Base-by-base conservation (phyloP, 2,888 invertebrate genomes). In the Nebria brevicollis region DNA sequence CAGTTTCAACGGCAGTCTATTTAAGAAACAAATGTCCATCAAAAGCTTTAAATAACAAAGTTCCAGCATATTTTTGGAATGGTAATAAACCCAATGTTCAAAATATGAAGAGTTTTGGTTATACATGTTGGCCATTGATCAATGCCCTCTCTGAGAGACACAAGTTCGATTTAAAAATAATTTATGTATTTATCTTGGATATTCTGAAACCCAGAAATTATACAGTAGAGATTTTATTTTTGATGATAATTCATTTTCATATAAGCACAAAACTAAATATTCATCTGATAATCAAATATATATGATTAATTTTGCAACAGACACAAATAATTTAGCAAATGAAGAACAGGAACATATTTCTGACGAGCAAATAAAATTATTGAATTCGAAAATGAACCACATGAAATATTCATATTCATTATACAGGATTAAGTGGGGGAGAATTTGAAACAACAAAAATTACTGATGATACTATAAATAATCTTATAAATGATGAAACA, bases 221-320 rank as follows among this genome's bases (percentile, higher is more conserved):
- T 42, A 43, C 41, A 73, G 73, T 73, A 41, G 73, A 73, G 73
- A 73, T 73, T 5, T 73, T 73, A 41, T n/a, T 11, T 73, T 73
- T 34, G 72, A 72, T 34, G 41, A 34, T 41, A 25, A 10, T 1
- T 72, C n/a, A 42, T 72, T 34, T 72, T 2, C 72, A 72, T 72
- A 8, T 26, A 72, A 72, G 15, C 72, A 34, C 42, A 72, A 72
- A 42, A 34, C 25, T 70, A 20, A 43, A 43, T 43, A 8, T 43
- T 43, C 43, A 43, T 8, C 43, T 72, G 54, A 74, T 43, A 20
- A 74, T 43, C 54, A n/a, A 74, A 42, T 20, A 10, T 43, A 74
- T 20, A 74, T 42, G 54, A 74, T 43, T 43, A n/a, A 74, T 74
- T 74, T 74, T 20, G 42, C 43, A 13, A 74, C 54, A 20, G 43